Evolutionary conservation across 2,113 vertebrate genomes (phyloP).

Genomic region (Tauraco erythrolophus): DNA sequence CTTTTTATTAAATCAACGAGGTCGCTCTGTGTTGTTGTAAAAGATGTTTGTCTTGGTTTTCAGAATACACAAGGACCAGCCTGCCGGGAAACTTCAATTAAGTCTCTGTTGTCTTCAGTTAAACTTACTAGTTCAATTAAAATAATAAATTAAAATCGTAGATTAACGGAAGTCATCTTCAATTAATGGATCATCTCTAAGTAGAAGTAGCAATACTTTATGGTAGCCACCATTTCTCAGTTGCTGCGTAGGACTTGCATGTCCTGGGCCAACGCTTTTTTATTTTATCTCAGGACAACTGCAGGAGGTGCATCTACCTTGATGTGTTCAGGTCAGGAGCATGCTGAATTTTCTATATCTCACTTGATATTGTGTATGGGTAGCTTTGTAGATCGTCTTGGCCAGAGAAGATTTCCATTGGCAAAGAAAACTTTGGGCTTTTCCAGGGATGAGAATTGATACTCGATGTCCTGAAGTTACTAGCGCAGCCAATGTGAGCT

Average conservation of each 20-base stretch:
- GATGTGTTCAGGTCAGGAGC: neutral
- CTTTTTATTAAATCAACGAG: neutral
- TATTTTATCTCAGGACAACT: neutral
- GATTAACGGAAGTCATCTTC: neutral
- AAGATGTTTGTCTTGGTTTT: conserved; percentile 25
- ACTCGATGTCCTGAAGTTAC: neutral
- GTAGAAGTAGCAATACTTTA: neutral
- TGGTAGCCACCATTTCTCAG: neutral
- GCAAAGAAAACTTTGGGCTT: neutral
- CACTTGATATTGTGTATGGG: neutral
- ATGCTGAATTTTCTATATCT: neutral
- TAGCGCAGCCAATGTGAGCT: neutral
- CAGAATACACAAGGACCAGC: neutral
- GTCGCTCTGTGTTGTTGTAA: neutral
- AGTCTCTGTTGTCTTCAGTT: neutral
- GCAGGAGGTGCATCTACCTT: neutral
- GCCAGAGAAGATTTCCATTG: neutral
- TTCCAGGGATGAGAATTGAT: neutral
- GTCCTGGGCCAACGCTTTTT: neutral
- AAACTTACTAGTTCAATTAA: neutral
- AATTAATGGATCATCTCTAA: neutral
- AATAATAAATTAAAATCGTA: neutral
- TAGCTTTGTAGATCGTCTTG: neutral
- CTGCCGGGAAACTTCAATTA: neutral
- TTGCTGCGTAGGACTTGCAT: neutral